phyloP scores from a whole-genome alignment of 2,888 invertebrate species.

The Tetragnatha montana region DNA sequence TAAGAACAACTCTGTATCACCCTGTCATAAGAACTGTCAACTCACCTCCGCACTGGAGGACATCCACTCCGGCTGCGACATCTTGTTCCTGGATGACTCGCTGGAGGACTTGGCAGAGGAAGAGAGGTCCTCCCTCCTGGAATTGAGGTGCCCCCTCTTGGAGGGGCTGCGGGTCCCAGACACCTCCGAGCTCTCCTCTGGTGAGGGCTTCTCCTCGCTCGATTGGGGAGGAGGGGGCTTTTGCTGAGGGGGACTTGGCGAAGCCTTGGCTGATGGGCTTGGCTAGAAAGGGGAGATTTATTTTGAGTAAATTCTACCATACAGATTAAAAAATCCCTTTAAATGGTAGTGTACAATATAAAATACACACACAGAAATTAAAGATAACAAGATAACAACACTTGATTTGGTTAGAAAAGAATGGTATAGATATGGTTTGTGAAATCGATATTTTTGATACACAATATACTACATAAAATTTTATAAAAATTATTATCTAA shows the following conservation, averaged over 20 bases:
- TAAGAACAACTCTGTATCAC: no score
- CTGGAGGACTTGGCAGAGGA: slow-evolving; percentile 66
- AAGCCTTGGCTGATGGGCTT: neutral
- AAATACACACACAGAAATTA: no score
- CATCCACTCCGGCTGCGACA: slow-evolving; percentile 53
- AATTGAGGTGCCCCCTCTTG: neutral
- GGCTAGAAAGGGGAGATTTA: neutral
- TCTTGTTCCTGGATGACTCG: slow-evolving; percentile 56
- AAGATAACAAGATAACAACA: no score
- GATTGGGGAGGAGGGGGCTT: slow-evolving; percentile 33
- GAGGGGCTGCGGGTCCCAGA: slow-evolving; percentile 63
- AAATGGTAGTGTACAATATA: no score
- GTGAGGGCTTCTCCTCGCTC: slow-evolving; percentile 62
- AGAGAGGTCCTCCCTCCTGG: slow-evolving; percentile 25
- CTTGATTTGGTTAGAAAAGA: no score
- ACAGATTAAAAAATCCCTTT: no score
- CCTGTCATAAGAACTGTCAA: no score
- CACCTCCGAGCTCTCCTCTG: slow-evolving; percentile 66
- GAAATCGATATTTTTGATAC: no score
- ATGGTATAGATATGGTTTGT: no score
- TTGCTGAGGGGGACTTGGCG: neutral
- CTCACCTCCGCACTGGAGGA: slow-evolving; percentile 64
- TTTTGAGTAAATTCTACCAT: no score
- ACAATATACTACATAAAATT: no score
- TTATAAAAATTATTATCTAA: no score